These are phyloP conservation scores for Pygocentrus nattereri DNA, from an alignment of 2,797 vertebrate species.

Conservation along the genomic window DNA sequence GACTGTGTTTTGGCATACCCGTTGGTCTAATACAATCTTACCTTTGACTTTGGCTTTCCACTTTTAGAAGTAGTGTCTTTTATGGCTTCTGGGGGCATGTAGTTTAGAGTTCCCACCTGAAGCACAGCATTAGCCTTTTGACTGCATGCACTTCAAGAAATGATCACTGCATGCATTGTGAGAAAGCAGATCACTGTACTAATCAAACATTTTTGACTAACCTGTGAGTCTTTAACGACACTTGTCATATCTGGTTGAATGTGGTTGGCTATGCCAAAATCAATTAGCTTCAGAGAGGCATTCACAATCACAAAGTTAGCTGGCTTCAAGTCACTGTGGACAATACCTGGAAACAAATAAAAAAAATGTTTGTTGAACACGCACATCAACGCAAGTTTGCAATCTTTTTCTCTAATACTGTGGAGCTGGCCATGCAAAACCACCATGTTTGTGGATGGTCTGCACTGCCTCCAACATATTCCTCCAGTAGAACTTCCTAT, in stretches of 20 bases:
- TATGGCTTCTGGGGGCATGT: slow-evolving; percentile 97
- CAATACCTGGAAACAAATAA: slow-evolving; percentile 81
- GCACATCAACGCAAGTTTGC: background rate
- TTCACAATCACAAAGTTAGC: slow-evolving; percentile 98
- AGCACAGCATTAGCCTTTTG: slow-evolving; percentile 22
- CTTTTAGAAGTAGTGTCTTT: slow-evolving; percentile 90
- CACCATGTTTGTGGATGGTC: slow-evolving; percentile 95
- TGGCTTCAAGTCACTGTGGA: slow-evolving; percentile 97
- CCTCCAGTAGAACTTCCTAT: slow-evolving; percentile 97
- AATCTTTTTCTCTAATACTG: background rate
- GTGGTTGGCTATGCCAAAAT: slow-evolving; percentile 97
- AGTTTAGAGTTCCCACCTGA: slow-evolving; percentile 97
- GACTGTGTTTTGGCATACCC: too few species aligned
- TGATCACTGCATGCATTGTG: background rate
- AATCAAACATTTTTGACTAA: slow-evolving; percentile 60
- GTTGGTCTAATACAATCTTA: too few species aligned
- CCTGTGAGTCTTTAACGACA: slow-evolving; percentile 96
- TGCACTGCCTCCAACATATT: slow-evolving; percentile 98
- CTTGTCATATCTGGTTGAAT: slow-evolving; percentile 98
- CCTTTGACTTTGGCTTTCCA: slow-evolving; percentile 91
- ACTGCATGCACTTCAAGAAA: too few species aligned
- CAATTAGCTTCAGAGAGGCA: slow-evolving; percentile 94
- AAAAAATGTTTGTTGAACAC: background rate
- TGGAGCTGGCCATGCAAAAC: background rate
- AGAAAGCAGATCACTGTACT: background rate